Base-by-base conservation (phyloP, 2,113 vertebrate species). In the Macrotis lagotis region DNA sequence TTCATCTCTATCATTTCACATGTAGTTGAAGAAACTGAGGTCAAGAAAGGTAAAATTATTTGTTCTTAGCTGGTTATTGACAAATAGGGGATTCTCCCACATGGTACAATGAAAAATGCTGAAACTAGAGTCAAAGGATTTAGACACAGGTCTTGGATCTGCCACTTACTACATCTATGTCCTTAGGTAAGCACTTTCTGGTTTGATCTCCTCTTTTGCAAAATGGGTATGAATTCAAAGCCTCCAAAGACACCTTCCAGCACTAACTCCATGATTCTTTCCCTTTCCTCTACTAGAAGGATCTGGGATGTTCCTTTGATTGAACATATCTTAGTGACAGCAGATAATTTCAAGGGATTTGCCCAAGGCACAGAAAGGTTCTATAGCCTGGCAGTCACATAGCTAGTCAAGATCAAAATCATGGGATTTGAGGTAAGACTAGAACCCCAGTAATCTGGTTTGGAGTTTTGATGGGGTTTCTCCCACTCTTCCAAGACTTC, bases 191-290 rank as follows among this genome's bases (percentile, higher is more conserved):
- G n/a, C 53, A 52, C 90, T 83, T 16, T 51, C 10, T 59, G n/a
- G 89, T 53, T 25, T 52, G n/a, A 5, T 53, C 92, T 95, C 31
- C 25, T 90, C 37, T 55, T 93, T 92, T 26, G 37, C 28, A 90
- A 96, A 59, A 37, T 83, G 12, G 48, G 48, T 92, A 37, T 74
- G 51, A 50, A 14, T 50, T n/a, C 90, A 94, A 88, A 50, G 11
- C n/a, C 52, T 1, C 16, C 59, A 74, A 19, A 16, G 2, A 16
- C 5, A 14, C 66, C 37, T 37, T 74, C 66, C 14, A 74, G 31
- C 66, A 74, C 66, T 74, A n/a, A n/a, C n/a, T n/a, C 37, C 19
- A n/a, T n/a, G 37, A 19, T 74, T 37, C 66, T n/a, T 1, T n/a
- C 16, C 66, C 37, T 14, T n/a, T n/a, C 10, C 14, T n/a, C 66